Percentiles rank a stretch among this genome's conserved stretches.
Conservation (phyloP, 2,113 vertebrate genomes). For the Pygathrix nemaeus region DNA sequence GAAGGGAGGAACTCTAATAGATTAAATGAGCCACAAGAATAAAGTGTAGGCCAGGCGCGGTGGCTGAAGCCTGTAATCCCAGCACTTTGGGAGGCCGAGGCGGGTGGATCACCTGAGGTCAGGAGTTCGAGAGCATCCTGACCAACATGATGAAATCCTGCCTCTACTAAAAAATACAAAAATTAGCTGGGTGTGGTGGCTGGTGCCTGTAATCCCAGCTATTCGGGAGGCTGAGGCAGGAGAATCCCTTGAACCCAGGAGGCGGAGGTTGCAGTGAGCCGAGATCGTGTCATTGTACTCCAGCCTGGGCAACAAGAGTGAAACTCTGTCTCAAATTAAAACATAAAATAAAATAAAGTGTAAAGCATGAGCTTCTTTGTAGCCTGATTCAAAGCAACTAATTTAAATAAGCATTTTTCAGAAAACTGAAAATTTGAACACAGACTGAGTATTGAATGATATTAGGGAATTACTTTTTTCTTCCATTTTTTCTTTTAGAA, state of each 20-base stretch:
- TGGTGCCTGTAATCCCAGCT: neutral
- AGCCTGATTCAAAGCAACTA: neutral
- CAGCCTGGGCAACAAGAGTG: neutral
- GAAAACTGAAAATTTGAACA: neutral
- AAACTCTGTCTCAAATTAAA: neutral
- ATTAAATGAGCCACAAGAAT: neutral
- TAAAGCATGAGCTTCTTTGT: neutral
- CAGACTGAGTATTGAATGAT: neutral
- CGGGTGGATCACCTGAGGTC: neutral
- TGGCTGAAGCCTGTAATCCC: neutral
- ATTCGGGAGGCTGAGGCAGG: neutral
- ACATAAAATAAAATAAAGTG: neutral
- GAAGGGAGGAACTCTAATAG: neutral
- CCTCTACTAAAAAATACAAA: neutral
- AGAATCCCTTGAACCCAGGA: neutral
- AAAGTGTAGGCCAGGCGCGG: neutral
- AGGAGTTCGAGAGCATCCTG: neutral
- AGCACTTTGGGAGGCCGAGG: neutral
- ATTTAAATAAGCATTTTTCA: neutral
- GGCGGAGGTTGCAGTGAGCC: neutral
- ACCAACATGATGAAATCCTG: neutral
- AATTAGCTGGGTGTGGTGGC: neutral
- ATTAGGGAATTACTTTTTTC: neutral
- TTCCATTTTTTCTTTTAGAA: too few species aligned
- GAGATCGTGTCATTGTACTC: neutral